Evolutionary conservation across 2,888 invertebrate species (phyloP), one percentile per base, ranked within the genome.

Genomic region (Melipona bicolor): DNA sequence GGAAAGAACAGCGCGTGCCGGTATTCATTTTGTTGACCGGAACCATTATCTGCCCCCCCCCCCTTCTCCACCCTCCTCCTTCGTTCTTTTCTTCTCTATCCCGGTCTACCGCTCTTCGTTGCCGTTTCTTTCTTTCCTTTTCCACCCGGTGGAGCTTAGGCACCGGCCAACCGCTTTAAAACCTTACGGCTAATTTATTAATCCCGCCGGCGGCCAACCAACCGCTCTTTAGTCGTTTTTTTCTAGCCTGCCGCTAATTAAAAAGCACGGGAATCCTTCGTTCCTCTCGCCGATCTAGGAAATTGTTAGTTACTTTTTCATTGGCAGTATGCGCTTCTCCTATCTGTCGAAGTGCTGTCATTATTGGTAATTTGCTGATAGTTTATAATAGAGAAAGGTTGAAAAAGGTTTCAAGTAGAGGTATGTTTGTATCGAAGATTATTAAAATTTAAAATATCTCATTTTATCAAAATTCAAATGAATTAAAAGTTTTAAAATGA

Each of bases 1-100:
- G 92, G 92, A 92, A 93, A 92, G 92, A 92, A 88, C 89, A 89
- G 89, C 92, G 93, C 94, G 94, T 94, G 93, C 92, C 93, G 92
- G 92, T 92, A 94, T 94, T 94, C 93, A 93, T 93, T 92, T 92
- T 91, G 91, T 92, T 92, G 93, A 94, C 93, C 93, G 93, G 91
- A 93, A 94, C 92, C 92, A 91, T 92, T 92, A 93, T 90, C 91
- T 91, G 88, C 85, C 85, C 89, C 88, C 75, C 88, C 75, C 79
- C 77, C 75, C 17, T 6, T 19, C 19, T 67, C 19, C 27, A 27
- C 27, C 27, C 19, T 24, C n/a, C 17, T 17, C n/a, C 21, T 27
- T 52, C 17, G 21, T 21, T 21, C 50, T 68, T 24, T n/a, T 52
- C 27, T 19, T 43, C 24, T 50, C 68, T 68, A 9, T 68, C 27